Evolutionary conservation across 2,888 invertebrate species (phyloP).

Genomic region (Lutraria lutraria): DNA sequence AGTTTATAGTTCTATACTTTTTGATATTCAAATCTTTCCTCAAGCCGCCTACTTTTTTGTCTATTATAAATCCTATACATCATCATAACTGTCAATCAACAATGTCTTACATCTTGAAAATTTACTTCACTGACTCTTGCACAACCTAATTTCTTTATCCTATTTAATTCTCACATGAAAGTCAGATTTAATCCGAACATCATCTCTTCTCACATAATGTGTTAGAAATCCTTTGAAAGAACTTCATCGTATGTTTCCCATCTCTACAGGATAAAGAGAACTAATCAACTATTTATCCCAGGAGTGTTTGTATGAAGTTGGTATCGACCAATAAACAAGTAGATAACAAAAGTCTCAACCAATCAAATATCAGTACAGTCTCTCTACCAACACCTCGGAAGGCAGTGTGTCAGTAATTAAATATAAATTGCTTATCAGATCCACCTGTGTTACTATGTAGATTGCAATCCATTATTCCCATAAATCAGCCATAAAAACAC

Average conservation of each 20-base stretch:
- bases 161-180: constrained; percentile 7
- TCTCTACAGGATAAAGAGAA: constrained; percentile 4
- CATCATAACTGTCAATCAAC: not conserved
- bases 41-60: not conserved
- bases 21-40: not conserved
- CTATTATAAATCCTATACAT: not conserved
- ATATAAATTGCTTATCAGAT: constrained; percentile 36
- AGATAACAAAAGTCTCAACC: constrained; percentile 8
- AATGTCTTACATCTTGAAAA: not conserved
- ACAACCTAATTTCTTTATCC: constrained; percentile 3
- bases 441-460: constrained; percentile 29
- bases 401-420: constrained; percentile 40
- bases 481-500: constrained; percentile 12
- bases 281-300: constrained; percentile 15
- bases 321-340: not conserved
- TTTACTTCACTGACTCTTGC: not conserved
- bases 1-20: not conserved
- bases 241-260: not conserved
- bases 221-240: constrained; percentile 19
- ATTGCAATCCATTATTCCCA: not conserved
- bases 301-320: constrained; percentile 10
- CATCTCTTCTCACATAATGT: constrained; percentile 33
- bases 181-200: constrained; percentile 15
- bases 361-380: constrained; percentile 1
- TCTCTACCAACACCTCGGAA: constrained; percentile 16